Evolutionary conservation across 2,797 vertebrate genomes (phyloP).

Genomic region (Potorous gilbertii): DNA sequence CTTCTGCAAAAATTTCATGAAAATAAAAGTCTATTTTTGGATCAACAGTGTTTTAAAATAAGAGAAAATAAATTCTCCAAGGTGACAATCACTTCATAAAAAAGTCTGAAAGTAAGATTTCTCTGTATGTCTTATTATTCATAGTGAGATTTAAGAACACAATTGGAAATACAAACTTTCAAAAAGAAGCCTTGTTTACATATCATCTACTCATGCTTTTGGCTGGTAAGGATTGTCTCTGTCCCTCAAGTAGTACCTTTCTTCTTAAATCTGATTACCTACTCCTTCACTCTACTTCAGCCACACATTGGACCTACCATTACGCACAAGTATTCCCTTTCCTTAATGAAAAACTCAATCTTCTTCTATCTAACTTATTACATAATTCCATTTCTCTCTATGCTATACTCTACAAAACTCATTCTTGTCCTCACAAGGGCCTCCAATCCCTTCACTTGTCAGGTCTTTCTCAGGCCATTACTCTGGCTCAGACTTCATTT

Average conservation of each 20-base stretch:
- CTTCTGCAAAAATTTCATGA: not conserved
- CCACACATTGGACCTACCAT: not conserved
- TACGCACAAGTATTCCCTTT: not conserved
- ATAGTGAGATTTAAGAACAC: not conserved
- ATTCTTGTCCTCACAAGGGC: not conserved
- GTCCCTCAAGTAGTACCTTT: not conserved
- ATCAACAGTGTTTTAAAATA: not conserved
- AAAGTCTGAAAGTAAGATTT: conserved; percentile 20
- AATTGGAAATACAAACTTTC: conserved; percentile 39
- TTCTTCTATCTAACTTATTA: not conserved
- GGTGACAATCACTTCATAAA: conserved; percentile 6
- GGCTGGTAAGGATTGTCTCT: not conserved
- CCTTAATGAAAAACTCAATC: not conserved
- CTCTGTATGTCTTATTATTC: conserved; percentile 25
- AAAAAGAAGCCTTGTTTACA: not conserved
- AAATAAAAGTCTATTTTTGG: conserved; percentile 24
- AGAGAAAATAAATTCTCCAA: conserved; percentile 31
- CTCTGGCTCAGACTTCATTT: not conserved
- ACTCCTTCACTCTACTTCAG: not conserved
- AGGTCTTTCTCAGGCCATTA: not conserved
- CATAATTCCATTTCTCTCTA: not conserved
- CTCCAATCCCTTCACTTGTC: not conserved
- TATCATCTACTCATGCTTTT: not conserved
- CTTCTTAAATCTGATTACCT: not conserved
- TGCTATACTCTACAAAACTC: not conserved